phyloP scores from a whole-genome alignment of 2,888 invertebrate genomes.

The Strigamia maritima region DNA sequence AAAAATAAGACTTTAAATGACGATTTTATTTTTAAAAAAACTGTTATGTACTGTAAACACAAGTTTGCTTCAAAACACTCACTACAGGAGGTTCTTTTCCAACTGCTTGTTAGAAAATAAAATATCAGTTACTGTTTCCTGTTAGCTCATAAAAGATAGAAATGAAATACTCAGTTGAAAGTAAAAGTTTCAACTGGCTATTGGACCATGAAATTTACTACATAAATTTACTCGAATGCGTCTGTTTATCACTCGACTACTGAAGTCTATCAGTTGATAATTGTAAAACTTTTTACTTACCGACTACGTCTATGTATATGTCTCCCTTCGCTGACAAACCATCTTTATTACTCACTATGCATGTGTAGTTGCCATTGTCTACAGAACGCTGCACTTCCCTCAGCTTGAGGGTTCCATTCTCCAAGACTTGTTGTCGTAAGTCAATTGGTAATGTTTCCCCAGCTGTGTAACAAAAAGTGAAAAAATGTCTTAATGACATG shows the following conservation, averaged over 20 bases:
- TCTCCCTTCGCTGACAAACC: slow-evolving; percentile 83
- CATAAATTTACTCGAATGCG: neutral
- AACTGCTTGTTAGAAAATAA: slow-evolving; percentile 25
- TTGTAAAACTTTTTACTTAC: slow-evolving; percentile 61
- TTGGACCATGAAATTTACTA: slow-evolving; percentile 50
- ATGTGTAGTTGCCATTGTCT: slow-evolving; percentile 91
- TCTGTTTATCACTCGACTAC: neutral
- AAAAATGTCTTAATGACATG: slow-evolving; percentile 30
- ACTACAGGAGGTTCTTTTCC: slow-evolving; percentile 18
- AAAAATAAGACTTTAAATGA: neutral
- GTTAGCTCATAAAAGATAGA: slow-evolving; percentile 15
- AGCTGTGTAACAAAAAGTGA: slow-evolving; percentile 55
- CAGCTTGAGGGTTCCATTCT: slow-evolving; percentile 88
- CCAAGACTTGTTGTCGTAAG: slow-evolving; percentile 88
- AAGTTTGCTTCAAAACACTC: slow-evolving; percentile 14
- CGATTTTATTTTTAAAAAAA: neutral
- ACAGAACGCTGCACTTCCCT: slow-evolving; percentile 87
- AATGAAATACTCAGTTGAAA: slow-evolving; percentile 43
- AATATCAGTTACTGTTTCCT: slow-evolving; percentile 32
- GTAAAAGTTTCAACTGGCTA: slow-evolving; percentile 44
- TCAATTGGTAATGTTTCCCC: slow-evolving; percentile 85
- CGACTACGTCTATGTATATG: slow-evolving; percentile 92
- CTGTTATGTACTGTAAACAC: neutral
- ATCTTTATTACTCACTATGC: slow-evolving; percentile 86
- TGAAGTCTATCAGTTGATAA: neutral